Evolutionary conservation across 2,888 invertebrate species (phyloP), one percentile per base, ranked within the genome.

Genomic region (Timandra comae): DNA sequence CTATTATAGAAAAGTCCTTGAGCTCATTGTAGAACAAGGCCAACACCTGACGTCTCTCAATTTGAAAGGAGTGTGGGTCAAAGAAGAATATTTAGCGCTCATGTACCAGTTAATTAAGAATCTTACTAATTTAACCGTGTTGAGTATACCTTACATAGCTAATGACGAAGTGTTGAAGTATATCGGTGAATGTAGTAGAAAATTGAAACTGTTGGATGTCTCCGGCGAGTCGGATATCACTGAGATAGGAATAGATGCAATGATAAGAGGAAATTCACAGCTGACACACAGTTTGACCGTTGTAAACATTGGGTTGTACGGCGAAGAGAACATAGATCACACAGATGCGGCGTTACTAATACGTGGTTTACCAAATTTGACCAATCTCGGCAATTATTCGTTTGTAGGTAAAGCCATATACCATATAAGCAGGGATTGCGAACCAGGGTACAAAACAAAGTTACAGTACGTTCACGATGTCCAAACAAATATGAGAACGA

Each of bases 11-110:
- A 89, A 89, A 69, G 89, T 92, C 50, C 74, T 92, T 52, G 88
- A 90, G 66, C 87, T 89, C 43, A 89, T 92, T 52, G 80, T 85
- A 3, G 86, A 86, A 11, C 90, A 90, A 67, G 92, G 91, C 4
- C 86, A 78, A 4, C 89, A 91, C 16, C 56, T 92, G 46, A 88
- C 89, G 26, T 72, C 88, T 20, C 84, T 92, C 30, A 91, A 91
- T 68, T 71, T 92, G 35, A 91, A 91, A 76, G 92, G 92, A 7
- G 89, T 92, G 19, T 92, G 91, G 91, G 89, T 90, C 24, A 89
- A 90, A 64, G 91, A 91, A 30, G 91, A 92, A 43, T 88, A 90
- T 49, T 85, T 91, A 53, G 72, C 86, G 35, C 81, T 90, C 7
- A 82, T 92, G 76, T 89, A 88, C 41, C 79, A 88, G 13, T 67